Conservation (phyloP, 2,797 vertebrate genomes). For the Acanthornis magna region DNA sequence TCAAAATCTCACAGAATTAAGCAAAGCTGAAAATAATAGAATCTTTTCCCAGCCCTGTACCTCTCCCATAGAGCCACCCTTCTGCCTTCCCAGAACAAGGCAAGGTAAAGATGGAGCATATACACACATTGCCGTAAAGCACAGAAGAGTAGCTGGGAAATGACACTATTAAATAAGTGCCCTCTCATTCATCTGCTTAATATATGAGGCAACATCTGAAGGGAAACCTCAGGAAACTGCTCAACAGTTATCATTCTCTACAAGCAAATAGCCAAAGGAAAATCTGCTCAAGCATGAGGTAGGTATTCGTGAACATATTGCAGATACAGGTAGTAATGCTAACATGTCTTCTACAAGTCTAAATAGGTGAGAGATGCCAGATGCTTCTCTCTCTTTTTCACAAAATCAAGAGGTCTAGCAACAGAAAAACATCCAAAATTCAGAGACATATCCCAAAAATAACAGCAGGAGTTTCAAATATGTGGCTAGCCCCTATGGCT, state of each 20-base stretch:
- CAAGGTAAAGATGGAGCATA: background rate
- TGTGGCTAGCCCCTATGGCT: background rate
- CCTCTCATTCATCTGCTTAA: constrained; percentile 14
- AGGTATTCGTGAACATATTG: background rate
- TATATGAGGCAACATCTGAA: background rate
- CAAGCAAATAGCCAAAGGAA: background rate
- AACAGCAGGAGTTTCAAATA: background rate
- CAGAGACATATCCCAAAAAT: background rate
- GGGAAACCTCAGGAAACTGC: constrained; percentile 15
- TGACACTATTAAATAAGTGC: constrained; percentile 2
- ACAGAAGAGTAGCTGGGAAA: constrained; percentile 46
- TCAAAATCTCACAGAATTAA: background rate
- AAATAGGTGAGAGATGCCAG: constrained; percentile 7
- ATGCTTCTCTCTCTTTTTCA: background rate
- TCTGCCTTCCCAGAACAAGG: constrained; percentile 20
- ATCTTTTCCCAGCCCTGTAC: background rate
- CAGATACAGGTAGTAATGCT: background rate
- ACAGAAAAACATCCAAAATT: background rate
- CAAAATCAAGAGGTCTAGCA: background rate
- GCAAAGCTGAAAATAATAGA: background rate
- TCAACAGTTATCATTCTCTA: background rate
- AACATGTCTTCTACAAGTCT: background rate
- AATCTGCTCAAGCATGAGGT: background rate
- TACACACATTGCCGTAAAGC: background rate
- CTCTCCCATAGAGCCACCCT: background rate